These are phyloP conservation scores for Strigamia crassipes DNA, from an alignment of 2,888 invertebrate genomes.

Conservation along the genomic window DNA sequence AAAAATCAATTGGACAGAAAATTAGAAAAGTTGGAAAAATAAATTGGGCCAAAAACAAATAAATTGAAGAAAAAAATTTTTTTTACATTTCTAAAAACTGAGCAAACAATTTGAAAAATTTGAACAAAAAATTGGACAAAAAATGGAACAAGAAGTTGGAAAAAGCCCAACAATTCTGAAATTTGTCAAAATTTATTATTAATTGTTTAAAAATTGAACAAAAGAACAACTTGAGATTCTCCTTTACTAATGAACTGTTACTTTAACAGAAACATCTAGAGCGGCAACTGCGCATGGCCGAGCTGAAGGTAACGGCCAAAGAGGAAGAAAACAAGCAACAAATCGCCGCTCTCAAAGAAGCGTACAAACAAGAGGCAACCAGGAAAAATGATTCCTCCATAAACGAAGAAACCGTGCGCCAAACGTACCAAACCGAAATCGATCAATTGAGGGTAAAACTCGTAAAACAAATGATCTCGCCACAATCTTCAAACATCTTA, in stretches of 20 bases:
- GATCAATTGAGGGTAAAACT: slow-evolving; percentile 72
- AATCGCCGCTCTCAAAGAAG: slow-evolving; percentile 76
- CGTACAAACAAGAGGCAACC: slow-evolving; percentile 70
- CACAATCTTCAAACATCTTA: background rate
- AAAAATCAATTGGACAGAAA: no score
- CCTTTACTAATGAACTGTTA: background rate
- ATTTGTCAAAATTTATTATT: no score
- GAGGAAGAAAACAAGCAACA: slow-evolving; percentile 84
- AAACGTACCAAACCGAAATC: slow-evolving; percentile 80
- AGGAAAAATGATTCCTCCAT: slow-evolving; percentile 58
- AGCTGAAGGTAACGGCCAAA: slow-evolving; percentile 68
- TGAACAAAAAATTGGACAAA: no score
- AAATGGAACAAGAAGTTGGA: no score
- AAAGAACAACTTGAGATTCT: no score
- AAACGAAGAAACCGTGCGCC: slow-evolving; percentile 54
- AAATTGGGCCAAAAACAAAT: no score
- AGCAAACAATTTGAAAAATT: no score
- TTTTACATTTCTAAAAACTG: no score
- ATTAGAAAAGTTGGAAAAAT: no score
- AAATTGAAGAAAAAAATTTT: no score
- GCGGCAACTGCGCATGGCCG: background rate
- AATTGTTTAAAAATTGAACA: no score
- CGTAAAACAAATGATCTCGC: background rate
- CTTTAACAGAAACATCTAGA: slow-evolving; percentile 62
- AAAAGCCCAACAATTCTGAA: no score